A percentile compares a stretch with the other conserved stretches of the same genome.
Evolutionary conservation across 2,797 vertebrate genomes (phyloP).

Genomic region (Phoxinus dragarum): DNA sequence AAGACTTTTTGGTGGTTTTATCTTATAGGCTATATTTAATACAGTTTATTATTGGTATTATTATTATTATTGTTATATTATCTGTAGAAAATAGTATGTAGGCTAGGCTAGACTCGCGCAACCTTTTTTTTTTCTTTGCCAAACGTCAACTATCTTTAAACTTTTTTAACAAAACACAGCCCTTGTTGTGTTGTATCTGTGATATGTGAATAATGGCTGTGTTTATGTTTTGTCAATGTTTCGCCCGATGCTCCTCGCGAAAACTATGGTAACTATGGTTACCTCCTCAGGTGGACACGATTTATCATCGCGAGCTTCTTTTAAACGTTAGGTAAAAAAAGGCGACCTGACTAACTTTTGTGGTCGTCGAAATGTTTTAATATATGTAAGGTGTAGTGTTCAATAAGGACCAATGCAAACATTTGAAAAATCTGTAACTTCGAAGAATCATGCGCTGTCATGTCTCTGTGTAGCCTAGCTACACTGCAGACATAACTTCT

Average conservation of each 20-base stretch:
- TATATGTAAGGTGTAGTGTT: neutral
- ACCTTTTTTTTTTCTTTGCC: neutral
- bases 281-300: neutral
- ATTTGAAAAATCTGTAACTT: neutral
- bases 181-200: neutral
- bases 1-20: neutral
- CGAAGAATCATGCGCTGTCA: neutral
- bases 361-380: neutral
- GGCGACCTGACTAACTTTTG: neutral
- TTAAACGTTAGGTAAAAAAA: neutral
- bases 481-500: neutral
- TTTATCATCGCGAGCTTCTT: neutral
- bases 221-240: conserved; percentile 3
- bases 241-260: neutral
- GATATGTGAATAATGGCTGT: neutral
- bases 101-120: neutral
- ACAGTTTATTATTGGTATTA: neutral
- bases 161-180: neutral
- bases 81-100: neutral
- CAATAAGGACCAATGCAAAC: neutral
- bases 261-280: conserved; percentile 30
- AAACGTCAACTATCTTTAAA: neutral
- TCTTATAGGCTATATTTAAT: neutral
- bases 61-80: neutral
- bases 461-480: neutral